Evolutionary conservation across 2,888 invertebrate genomes (phyloP).

Genomic region (Drosophila kokeensis): DNA sequence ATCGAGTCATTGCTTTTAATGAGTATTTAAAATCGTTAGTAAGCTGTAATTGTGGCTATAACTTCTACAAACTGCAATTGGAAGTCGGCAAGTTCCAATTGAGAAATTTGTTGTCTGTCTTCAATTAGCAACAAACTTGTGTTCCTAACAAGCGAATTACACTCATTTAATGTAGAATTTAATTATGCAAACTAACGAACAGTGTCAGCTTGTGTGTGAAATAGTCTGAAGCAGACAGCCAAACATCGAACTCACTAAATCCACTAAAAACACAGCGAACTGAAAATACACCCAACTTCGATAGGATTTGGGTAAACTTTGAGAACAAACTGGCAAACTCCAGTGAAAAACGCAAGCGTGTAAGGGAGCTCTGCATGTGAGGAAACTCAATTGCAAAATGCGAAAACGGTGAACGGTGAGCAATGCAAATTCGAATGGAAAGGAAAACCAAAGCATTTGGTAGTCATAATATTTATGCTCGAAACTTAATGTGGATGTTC

Average conservation of each 20-base stretch:
- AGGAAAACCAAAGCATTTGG: constrained; percentile 36
- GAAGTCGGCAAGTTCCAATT: constrained; percentile 19
- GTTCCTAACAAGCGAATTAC: constrained; percentile 15
- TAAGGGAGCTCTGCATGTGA: constrained; percentile 29
- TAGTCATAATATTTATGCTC: constrained; percentile 56
- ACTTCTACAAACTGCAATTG: not conserved
- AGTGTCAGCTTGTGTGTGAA: not conserved
- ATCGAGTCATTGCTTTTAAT: not conserved
- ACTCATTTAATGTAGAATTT: constrained; percentile 56
- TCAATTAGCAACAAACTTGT: constrained; percentile 37
- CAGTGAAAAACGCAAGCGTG: constrained; percentile 5
- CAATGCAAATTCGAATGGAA: constrained; percentile 65
- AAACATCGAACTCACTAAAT: constrained; percentile 1
- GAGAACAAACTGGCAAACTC: constrained; percentile 42
- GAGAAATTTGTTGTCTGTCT: constrained; percentile 25
- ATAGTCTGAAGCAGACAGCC: constrained; percentile 34
- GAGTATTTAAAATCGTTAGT: constrained; percentile 7
- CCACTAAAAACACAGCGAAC: constrained; percentile 1
- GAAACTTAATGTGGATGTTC: constrained; percentile 46
- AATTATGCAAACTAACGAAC: constrained; percentile 62
- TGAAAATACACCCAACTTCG: constrained; percentile 45
- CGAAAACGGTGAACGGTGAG: constrained; percentile 36
- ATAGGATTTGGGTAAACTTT: constrained; percentile 46
- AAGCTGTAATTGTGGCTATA: not conserved
- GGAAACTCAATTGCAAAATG: constrained; percentile 41